Evolutionary conservation across 2,113 vertebrate species (phyloP).

Genomic region (Esox niger): DNA sequence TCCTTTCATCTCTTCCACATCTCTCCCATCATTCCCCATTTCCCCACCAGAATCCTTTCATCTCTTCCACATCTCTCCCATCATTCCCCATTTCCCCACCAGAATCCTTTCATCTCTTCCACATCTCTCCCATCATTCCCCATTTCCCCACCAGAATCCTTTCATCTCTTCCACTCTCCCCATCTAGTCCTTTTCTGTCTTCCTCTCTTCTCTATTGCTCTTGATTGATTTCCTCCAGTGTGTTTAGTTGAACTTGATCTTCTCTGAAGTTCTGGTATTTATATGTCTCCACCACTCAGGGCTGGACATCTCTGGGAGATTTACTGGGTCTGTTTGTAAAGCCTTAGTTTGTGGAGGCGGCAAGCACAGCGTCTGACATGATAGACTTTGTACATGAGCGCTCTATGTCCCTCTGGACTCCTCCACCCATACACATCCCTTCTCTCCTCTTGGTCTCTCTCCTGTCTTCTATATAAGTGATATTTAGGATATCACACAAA

Average conservation of each 20-base stretch:
- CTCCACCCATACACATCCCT: not conserved
- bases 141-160: too few relatives aligned
- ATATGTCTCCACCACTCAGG: not conserved
- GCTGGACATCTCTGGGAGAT: not conserved
- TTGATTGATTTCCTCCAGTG: slow-evolving; percentile 10
- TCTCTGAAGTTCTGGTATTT: not conserved
- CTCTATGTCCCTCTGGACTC: not conserved
- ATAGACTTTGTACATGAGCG: not conserved
- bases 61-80: too few relatives aligned
- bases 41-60: slow-evolving; percentile 31
- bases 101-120: too few relatives aligned
- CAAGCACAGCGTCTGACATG: not conserved
- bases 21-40: not conserved
- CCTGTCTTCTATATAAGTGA: not conserved
- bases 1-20: not conserved
- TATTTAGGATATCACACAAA: not conserved
- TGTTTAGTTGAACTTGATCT: slow-evolving; percentile 8
- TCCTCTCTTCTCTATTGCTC: slow-evolving; percentile 2
- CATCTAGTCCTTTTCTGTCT: slow-evolving; percentile 6
- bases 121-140: too few relatives aligned
- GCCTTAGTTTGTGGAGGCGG: too few relatives aligned
- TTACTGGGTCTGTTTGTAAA: not conserved
- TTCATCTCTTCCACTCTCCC: too few relatives aligned
- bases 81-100: too few relatives aligned
- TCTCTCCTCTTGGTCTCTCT: not conserved